Conservation (phyloP, 2,113 vertebrate genomes). For the Scytalopus superciliaris region DNA sequence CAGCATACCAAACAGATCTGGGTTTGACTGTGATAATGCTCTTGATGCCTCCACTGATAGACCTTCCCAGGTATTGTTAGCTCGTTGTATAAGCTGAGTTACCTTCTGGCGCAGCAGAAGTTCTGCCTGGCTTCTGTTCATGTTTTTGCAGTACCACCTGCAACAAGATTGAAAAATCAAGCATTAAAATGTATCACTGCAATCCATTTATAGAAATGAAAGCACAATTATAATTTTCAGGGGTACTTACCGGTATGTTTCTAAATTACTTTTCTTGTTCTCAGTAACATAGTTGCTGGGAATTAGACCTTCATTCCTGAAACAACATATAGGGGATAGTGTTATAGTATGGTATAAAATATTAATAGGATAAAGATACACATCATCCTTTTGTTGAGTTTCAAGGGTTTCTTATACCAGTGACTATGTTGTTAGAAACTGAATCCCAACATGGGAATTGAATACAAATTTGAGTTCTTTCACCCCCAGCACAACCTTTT, state of each 20-base stretch:
- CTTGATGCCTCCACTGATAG: neutral
- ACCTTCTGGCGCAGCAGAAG: constrained; percentile 84
- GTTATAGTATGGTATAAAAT: neutral
- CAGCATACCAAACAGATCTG: neutral
- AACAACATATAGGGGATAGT: neutral
- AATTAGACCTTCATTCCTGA: constrained; percentile 88
- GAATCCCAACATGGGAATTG: neutral
- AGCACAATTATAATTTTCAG: neutral
- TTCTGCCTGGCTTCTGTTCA: constrained; percentile 86
- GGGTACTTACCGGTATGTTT: constrained; percentile 83
- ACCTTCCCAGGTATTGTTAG: neutral
- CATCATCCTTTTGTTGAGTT: neutral
- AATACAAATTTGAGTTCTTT: neutral
- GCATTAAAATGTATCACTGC: too few species aligned
- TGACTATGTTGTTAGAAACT: neutral
- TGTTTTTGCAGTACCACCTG: constrained; percentile 89
- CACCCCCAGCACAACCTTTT: neutral
- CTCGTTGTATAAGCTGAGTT: neutral
- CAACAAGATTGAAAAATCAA: too few species aligned
- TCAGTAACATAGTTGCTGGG: constrained; percentile 88
- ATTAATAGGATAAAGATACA: neutral
- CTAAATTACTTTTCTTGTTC: constrained; percentile 75
- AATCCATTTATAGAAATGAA: too few species aligned
- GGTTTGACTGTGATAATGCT: neutral
- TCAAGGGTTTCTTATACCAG: neutral